Percentiles rank a stretch among this genome's conserved stretches.
These are phyloP conservation scores for Enteromius viviparus DNA, from an alignment of 2,797 vertebrate species.

Conservation along the genomic window DNA sequence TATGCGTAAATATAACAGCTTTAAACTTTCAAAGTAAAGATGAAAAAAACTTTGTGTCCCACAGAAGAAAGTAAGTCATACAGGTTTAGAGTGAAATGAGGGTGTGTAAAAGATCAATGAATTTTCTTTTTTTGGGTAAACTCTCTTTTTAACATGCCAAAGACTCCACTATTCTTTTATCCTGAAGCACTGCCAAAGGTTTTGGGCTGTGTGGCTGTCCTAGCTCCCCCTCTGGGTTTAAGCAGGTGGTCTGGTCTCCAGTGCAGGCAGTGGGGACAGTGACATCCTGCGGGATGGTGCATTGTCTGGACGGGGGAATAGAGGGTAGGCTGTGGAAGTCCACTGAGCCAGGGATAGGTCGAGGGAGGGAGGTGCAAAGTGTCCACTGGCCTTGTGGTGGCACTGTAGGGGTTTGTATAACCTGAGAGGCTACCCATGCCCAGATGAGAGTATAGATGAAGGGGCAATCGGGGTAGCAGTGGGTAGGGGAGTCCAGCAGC, in stretches of 20 bases:
- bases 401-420: slow-evolving; percentile 62
- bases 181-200: slow-evolving; percentile 56
- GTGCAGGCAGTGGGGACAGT: slow-evolving; percentile 70
- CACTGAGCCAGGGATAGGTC: slow-evolving; percentile 61
- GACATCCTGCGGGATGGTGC: slow-evolving; percentile 68
- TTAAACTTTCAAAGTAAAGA: not conserved
- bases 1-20: slow-evolving; percentile 10
- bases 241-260: slow-evolving; percentile 71
- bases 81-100: not conserved
- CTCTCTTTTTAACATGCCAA: slow-evolving; percentile 24
- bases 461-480: slow-evolving; percentile 67
- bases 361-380: slow-evolving; percentile 64
- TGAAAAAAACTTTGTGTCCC: not conserved
- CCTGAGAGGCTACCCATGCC: slow-evolving; percentile 56
- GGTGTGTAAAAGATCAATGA: not conserved
- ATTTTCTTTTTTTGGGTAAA: not conserved
- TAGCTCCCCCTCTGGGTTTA: slow-evolving; percentile 64
- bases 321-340: slow-evolving; percentile 62
- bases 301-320: slow-evolving; percentile 63
- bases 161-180: slow-evolving; percentile 60
- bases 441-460: slow-evolving; percentile 71
- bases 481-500: slow-evolving; percentile 64
- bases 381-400: slow-evolving; percentile 65
- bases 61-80: not conserved
- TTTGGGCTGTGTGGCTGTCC: slow-evolving; percentile 60